Conservation (phyloP, 2,113 vertebrate species). For the human region GRCh38 chr18:50972001-50972500, state of each 20-base stretch:
- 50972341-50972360: background rate
- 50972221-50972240: background rate
- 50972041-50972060: background rate
- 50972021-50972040: background rate
- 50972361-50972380: background rate
- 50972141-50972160: background rate
- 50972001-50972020: background rate
- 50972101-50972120: background rate
- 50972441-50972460: background rate
- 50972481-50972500: no score
- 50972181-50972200: background rate
- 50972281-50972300: background rate
- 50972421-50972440: background rate
- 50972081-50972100: background rate
- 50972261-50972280: background rate
- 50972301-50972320: slow-evolving; percentile 7
- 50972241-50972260: background rate
- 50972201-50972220: background rate
- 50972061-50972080: background rate
- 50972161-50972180: background rate
- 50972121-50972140: background rate
- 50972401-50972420: background rate
- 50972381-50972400: background rate
- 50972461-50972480: no score
- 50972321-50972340: background rate